Base-by-base conservation (phyloP, 2,888 invertebrate species). In the Synanthedon andrenaeformis region DNA sequence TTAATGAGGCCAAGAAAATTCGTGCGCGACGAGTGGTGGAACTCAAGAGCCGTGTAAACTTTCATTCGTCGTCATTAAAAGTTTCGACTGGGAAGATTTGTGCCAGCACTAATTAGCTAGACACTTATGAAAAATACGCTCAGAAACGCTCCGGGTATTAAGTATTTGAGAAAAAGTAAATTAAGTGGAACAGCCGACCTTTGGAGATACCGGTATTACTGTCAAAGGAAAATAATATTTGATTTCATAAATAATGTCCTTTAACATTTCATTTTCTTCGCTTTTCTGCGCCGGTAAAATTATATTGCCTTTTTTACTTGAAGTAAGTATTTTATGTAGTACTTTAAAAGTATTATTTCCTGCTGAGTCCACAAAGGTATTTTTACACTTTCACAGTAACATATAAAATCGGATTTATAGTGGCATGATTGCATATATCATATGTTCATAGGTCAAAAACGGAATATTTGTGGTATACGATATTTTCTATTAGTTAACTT, bases 41-140 rank as follows among this genome's bases (percentile, higher is more conserved):
- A 79, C 78, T 84, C 78, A 80, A 80, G 76, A 67, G 68, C 69
- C 76, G 79, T 82, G 79, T 82, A 84, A 85, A 86, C 79, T 85
- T 83, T 74, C 75, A 79, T 82, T 79, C 79, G 78, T 70, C 81
- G 80, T 83, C 84, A 82, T 86, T 85, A 86, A 85, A 86, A 86
- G 81, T 85, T 86, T 75, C 62, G 62, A 74, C 69, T 69, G 67
- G 72, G 76, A 78, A 82, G 80, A 84, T 84, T 86, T 84, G 81
- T 79, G 82, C 82, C 82, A 76, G 70, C 76, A 76, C 76, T 84
- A 85, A 86, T 85, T 85, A 85, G 80, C 81, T 66, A 72, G 76
- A 76, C 72, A 75, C 73, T 80, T 77, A 72, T 70, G 67, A 66
- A 74, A 71, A 69, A 70, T 65, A 65, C 13, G n/a, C 14, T 14